phyloP scores from a whole-genome alignment of 2,113 vertebrate genomes.

The Mesitornis unicolor region DNA sequence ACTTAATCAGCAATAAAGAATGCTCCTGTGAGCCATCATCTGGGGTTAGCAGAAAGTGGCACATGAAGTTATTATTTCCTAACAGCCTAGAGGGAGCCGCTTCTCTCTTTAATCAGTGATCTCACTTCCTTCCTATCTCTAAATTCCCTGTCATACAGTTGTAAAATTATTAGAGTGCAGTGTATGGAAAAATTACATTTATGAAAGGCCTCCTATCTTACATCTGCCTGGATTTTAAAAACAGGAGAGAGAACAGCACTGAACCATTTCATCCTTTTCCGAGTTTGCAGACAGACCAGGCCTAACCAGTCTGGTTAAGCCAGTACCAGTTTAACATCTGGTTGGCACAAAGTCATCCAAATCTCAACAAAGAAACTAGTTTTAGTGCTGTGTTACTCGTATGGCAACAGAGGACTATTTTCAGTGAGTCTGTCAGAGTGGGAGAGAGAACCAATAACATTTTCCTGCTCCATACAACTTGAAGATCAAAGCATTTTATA shows the following conservation, averaged over 20 bases:
- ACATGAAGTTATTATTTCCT: conserved; percentile 75
- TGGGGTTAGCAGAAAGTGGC: conserved; percentile 69
- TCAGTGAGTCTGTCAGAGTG: not conserved
- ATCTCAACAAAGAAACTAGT: not conserved
- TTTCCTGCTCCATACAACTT: not conserved
- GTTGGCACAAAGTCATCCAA: not conserved
- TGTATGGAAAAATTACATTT: conserved; percentile 44
- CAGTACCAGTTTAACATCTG: not conserved
- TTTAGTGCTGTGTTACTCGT: not conserved
- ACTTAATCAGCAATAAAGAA: conserved; percentile 77
- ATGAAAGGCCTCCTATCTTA: conserved; percentile 51
- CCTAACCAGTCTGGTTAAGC: conserved; percentile 43
- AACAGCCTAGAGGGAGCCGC: conserved; percentile 71
- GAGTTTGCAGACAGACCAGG: conserved; percentile 36
- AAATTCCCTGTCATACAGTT: conserved; percentile 63
- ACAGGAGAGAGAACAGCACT: conserved; percentile 1
- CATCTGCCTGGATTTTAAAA: conserved; percentile 58
- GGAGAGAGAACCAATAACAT: not conserved
- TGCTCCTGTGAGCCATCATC: conserved; percentile 72
- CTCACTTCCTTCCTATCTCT: conserved; percentile 63
- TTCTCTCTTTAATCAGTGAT: conserved; percentile 73
- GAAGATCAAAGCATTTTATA: not conserved
- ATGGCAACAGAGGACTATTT: not conserved
- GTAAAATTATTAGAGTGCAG: conserved; percentile 61
- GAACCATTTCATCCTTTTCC: conserved; percentile 42